A percentile compares a stretch with the other conserved stretches of the same genome.
Evolutionary conservation across 1,140 invertebrate species (phyloP).

Genomic region (Hypothenemus hampei): DNA sequence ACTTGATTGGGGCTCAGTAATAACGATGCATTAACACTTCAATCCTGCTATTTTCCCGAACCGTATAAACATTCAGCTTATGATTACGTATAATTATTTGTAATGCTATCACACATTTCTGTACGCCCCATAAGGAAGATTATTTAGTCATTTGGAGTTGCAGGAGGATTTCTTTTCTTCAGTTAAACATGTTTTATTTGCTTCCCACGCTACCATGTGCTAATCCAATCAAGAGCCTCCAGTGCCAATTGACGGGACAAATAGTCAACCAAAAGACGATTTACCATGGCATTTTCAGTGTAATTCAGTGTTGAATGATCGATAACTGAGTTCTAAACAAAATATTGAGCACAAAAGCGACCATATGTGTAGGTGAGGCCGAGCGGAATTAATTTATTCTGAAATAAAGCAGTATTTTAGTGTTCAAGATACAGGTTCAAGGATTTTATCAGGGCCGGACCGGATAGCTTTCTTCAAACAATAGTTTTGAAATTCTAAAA

Average conservation of each 20-base stretch:
- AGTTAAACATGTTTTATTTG: too few species aligned
- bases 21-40: constrained; percentile 23
- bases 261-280: constrained; percentile 1
- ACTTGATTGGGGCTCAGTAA: constrained; percentile 18
- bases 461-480: too few species aligned
- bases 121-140: too few species aligned
- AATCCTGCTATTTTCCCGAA: constrained; percentile 12
- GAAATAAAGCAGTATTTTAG: constrained; percentile 14
- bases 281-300: constrained; percentile 3
- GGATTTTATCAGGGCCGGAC: constrained; percentile 7
- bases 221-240: background rate
- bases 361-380: constrained; percentile 20
- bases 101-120: constrained; percentile 15
- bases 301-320: background rate
- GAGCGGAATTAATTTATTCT: constrained; percentile 16
- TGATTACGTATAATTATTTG: constrained; percentile 22
- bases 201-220: background rate
- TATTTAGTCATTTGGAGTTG: too few species aligned
- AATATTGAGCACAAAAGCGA: constrained; percentile 8
- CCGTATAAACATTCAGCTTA: constrained; percentile 11
- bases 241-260: background rate
- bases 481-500: background rate
- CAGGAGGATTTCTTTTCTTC: too few species aligned
- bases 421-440: constrained; percentile 21
- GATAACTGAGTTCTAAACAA: constrained; percentile 15